Evolutionary conservation across 1,140 invertebrate species (phyloP).

Genomic region (Lepidurus arcticus): DNA sequence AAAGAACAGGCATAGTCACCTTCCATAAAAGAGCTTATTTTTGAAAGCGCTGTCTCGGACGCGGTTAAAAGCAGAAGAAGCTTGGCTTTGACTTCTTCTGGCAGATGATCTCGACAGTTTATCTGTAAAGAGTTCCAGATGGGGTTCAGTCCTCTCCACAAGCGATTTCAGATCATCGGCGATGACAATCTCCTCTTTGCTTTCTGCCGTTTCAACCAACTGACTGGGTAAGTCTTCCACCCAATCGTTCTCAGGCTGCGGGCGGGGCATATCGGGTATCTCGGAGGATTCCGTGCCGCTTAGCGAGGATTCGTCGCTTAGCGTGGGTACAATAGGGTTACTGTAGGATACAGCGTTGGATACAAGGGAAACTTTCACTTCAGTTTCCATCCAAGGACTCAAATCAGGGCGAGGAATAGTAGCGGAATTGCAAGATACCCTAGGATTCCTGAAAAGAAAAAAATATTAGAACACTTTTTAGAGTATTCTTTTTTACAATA

Average conservation of each 20-base stretch:
- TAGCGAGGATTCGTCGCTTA: not conserved
- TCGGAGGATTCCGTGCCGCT: conserved; percentile 21
- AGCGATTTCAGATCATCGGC: not conserved
- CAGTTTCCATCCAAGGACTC: conserved; percentile 33
- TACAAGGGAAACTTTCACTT: conserved; percentile 5
- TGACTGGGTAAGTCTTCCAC: conserved; percentile 28
- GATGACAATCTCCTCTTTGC: conserved; percentile 4
- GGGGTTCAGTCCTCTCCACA: not conserved
- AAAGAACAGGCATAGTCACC: conserved; percentile 1
- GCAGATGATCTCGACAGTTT: not conserved
- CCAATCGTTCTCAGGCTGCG: conserved; percentile 28
- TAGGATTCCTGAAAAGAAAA: conserved; percentile 29
- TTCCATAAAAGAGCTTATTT: conserved; percentile 7
- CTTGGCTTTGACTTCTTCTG: not conserved
- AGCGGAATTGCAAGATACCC: conserved; percentile 30
- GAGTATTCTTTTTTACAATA: not conserved
- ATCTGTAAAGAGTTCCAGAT: not conserved
- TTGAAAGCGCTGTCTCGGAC: conserved; percentile 1
- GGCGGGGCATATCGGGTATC: conserved; percentile 23
- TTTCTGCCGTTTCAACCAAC: not conserved
- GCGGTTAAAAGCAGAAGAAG: not conserved
- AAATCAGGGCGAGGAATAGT: conserved; percentile 31
- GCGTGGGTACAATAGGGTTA: not conserved
- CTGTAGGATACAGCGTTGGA: not conserved
- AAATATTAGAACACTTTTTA: conserved; percentile 6